Evolutionary conservation across 2,797 vertebrate genomes (phyloP).

Genomic region (Acanthiza pusilla): DNA sequence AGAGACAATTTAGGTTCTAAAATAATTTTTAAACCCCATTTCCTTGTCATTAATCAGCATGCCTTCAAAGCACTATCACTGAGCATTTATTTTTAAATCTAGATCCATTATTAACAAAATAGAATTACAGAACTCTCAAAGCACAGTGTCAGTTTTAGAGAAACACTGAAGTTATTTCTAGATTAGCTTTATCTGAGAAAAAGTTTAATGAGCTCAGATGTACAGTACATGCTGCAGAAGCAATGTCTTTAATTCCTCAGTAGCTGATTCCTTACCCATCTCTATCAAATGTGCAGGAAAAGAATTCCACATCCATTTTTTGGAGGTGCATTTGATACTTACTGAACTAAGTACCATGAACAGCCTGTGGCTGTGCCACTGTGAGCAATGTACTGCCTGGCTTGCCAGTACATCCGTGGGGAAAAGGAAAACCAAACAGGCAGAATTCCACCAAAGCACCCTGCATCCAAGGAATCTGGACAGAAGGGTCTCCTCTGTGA

Average conservation of each 20-base stretch:
- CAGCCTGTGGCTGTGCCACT: not conserved
- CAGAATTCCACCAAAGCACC: not conserved
- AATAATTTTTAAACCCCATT: not conserved
- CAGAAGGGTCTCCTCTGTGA: not conserved
- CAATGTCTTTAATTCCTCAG: not conserved
- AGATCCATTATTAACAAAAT: not conserved
- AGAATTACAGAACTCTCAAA: not conserved
- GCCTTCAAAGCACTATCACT: not conserved
- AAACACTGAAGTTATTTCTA: not conserved
- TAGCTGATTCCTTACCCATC: not conserved
- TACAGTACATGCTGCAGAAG: not conserved
- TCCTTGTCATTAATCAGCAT: not conserved
- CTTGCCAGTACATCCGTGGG: not conserved
- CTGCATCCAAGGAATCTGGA: not conserved
- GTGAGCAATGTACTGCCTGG: not conserved
- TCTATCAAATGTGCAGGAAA: not conserved
- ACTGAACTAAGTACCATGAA: not conserved
- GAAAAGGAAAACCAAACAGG: not conserved
- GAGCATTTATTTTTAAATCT: not conserved
- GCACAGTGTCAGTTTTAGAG: not conserved
- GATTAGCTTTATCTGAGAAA: not conserved
- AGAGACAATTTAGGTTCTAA: not conserved
- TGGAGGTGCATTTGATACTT: not conserved
- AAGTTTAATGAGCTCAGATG: not conserved
- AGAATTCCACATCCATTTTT: not conserved